A percentile compares a stretch with the other conserved stretches of the same genome.
Evolutionary conservation across 2,113 vertebrate genomes (phyloP).

Genomic region (human (Homo sapiens)): DNA sequence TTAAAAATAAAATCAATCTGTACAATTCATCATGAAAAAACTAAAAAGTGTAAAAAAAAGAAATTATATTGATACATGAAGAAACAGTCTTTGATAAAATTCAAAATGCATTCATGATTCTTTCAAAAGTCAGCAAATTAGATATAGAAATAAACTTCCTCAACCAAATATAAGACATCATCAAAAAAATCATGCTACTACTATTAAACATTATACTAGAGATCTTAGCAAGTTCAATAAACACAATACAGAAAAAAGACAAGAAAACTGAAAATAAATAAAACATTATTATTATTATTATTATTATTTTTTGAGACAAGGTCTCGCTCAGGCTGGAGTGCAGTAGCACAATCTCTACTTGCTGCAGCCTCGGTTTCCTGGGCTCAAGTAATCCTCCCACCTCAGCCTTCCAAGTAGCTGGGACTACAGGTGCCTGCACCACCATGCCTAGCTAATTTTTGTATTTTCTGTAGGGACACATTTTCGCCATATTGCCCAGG

Average conservation of each 20-base stretch:
- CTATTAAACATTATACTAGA: not conserved
- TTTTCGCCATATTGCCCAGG: not conserved
- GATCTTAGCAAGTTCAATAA: not conserved
- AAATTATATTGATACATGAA: not conserved
- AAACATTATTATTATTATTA: not conserved
- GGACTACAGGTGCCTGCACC: no score
- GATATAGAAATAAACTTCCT: not conserved
- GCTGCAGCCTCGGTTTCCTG: no score
- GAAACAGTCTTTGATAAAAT: not conserved
- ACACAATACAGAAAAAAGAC: not conserved
- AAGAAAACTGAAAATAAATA: not conserved
- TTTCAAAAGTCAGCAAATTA: not conserved
- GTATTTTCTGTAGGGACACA: no score
- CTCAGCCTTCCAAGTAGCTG: no score
- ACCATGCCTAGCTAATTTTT: no score
- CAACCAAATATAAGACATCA: not conserved
- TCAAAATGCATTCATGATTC: not conserved
- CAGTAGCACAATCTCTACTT: no score
- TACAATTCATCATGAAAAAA: no score
- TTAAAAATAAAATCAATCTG: not conserved
- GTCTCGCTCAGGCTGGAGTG: rapidly evolving
- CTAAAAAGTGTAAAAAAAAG: not conserved
- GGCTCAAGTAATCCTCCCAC: no score
- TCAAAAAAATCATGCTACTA: not conserved
- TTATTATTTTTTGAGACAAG: no score